Percentiles rank a stretch among this genome's conserved stretches.
phyloP scores from a whole-genome alignment of 2,888 invertebrate genomes.

The Escarpia spicata region DNA sequence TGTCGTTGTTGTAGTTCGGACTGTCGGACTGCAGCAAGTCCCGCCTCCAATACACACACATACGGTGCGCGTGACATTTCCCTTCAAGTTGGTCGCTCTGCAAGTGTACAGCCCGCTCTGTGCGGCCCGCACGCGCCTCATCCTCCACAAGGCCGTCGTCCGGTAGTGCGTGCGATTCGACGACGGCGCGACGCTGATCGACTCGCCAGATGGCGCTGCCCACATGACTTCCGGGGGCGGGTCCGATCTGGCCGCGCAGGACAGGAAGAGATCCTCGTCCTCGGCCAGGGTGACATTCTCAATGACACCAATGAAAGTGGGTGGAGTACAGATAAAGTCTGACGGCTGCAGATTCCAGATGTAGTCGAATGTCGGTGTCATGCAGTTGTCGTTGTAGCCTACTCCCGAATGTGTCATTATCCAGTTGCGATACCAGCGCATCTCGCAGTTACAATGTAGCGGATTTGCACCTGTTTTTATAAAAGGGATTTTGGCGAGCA shows the following conservation, averaged over 20 bases:
- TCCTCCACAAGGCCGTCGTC: conserved; percentile 30
- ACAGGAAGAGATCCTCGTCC: conserved; percentile 31
- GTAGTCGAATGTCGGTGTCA: conserved; percentile 14
- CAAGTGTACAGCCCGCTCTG: conserved; percentile 37
- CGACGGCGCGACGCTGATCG: conserved; percentile 35
- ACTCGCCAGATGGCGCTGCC: conserved; percentile 37
- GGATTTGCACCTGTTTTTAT: conserved; percentile 35
- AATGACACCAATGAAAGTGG: conserved; percentile 31
- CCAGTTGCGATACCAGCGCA: conserved; percentile 38
- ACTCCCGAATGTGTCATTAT: not conserved
- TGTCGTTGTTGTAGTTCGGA: not conserved
- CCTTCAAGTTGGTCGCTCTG: conserved; percentile 32
- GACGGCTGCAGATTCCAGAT: conserved; percentile 23
- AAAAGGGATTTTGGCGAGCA: conserved; percentile 22
- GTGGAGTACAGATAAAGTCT: conserved; percentile 33
- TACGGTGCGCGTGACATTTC: not conserved
- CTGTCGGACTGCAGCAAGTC: not conserved
- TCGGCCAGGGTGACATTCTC: conserved; percentile 23
- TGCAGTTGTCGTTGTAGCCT: not conserved
- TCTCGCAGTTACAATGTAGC: conserved; percentile 42
- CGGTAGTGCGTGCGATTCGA: conserved; percentile 29
- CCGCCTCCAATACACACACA: not conserved
- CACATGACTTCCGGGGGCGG: conserved; percentile 40
- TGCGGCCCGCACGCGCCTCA: not conserved
- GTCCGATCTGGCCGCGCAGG: conserved; percentile 37